Base-by-base conservation (phyloP, 2,797 vertebrate genomes). In the Sebastes minor region DNA sequence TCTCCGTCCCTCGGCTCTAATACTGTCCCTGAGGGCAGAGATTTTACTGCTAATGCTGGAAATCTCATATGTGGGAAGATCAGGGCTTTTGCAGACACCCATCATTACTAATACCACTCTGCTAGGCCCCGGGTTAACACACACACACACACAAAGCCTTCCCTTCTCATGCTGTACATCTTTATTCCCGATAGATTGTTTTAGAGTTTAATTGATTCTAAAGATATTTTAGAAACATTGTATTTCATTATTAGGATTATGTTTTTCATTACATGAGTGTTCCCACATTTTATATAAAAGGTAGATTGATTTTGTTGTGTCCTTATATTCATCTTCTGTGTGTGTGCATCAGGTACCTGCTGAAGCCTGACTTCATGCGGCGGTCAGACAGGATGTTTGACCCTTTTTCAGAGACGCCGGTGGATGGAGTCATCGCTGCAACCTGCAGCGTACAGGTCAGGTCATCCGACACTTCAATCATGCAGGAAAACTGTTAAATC, bases 321-420 rank as follows among this genome's bases (percentile, higher is more conserved):
- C 25, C 16, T 76, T 8, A 33, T 55, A 57, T 57, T n/a, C 0
- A 30, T 68, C 6, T 61, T 14, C 2, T 78, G 53, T 64, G 59
- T 67, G 67, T 83, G 61, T 56, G 9, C 69, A 1, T 32, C 84
- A 96, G 96, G 78, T 96, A 94, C 95, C 89, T 97, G 56, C 91
- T 97, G 64, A 99, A 99, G 86, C 99, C 99, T 5, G 99, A 99
- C 90, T 99, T 99, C 91, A 99, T 99, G 99, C 95, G 99, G 4
- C 95, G 99, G 16, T 98, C 98, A 0, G 99, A 99, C 92, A 91
- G 98, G 81, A 99, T 97, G 2, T 99, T 99, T 78, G 99, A 99
- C 86, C 99, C 98, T 0, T 99, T 99, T 93, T 99, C 99, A 66
- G 99, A 99, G 92, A 99, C 98, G 0, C 99, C 99, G 8, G 99